A percentile compares a stretch with the other conserved stretches of the same genome.
Conservation (phyloP, 2,888 invertebrate species). For the Ormyrus rosae region DNA sequence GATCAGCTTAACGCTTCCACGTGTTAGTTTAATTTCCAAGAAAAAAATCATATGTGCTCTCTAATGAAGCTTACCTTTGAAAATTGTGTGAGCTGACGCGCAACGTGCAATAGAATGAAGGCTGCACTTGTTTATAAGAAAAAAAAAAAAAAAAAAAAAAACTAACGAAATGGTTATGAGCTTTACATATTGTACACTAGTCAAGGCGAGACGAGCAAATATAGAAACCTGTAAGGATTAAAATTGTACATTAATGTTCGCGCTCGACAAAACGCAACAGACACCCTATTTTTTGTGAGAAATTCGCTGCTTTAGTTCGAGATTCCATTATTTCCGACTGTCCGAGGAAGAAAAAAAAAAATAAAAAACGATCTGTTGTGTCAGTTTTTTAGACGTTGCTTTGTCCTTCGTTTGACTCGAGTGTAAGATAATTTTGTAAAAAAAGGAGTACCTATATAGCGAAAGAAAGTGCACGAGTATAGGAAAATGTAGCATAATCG, state of each 20-base stretch:
- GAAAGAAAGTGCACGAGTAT: slow-evolving; percentile 1
- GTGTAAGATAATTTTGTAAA: slow-evolving; percentile 54
- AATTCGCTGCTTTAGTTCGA: neutral
- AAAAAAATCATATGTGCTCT: neutral
- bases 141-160: too few species aligned
- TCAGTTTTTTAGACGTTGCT: slow-evolving; percentile 18
- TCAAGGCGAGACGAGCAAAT: slow-evolving; percentile 66
- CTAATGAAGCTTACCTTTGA: neutral
- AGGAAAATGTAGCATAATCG: slow-evolving; percentile 4
- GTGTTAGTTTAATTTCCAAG: neutral
- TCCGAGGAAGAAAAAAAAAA: neutral
- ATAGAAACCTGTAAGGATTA: slow-evolving; percentile 42
- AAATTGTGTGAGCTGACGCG: neutral
- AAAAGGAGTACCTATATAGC: neutral
- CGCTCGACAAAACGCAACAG: neutral
- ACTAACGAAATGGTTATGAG: slow-evolving; percentile 64
- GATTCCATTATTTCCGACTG: neutral
- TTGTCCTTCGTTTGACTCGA: slow-evolving; percentile 64
- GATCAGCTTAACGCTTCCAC: too few species aligned
- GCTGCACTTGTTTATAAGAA: slow-evolving; percentile 1
- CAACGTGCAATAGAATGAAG: neutral
- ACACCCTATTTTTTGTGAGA: neutral
- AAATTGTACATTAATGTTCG: slow-evolving; percentile 13
- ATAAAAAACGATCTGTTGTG: neutral
- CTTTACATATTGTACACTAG: slow-evolving; percentile 67